Conservation (phyloP, 2,888 invertebrate genomes). For the Lasioglossum calceatum region DNA sequence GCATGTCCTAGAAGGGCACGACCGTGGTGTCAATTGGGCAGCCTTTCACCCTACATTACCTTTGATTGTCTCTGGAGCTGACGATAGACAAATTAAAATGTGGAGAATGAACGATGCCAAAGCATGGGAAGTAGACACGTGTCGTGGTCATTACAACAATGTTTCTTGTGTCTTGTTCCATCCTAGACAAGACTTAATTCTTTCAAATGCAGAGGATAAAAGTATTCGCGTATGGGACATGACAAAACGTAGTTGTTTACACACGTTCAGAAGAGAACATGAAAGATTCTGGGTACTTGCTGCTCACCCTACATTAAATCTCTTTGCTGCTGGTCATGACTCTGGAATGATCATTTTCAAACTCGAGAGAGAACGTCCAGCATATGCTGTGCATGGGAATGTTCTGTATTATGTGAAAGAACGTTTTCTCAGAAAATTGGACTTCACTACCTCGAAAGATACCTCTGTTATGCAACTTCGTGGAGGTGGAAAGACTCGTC, state of each 20-base stretch:
- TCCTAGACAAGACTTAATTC: slow-evolving; percentile 97
- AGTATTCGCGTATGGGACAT: slow-evolving; percentile 99
- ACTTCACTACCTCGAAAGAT: slow-evolving; percentile 97
- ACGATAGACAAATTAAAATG: slow-evolving; percentile 98
- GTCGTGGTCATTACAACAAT: slow-evolving; percentile 99
- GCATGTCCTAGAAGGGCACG: slow-evolving; percentile 96
- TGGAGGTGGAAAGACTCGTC: slow-evolving; percentile 90
- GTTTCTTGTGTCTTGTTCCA: slow-evolving; percentile 99
- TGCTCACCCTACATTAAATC: slow-evolving; percentile 96
- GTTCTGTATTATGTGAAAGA: slow-evolving; percentile 98
- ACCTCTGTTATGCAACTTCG: slow-evolving; percentile 96
- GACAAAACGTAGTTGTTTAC: slow-evolving; percentile 95
- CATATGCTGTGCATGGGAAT: slow-evolving; percentile 97
- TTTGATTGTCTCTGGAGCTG: slow-evolving; percentile 98
- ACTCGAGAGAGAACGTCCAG: slow-evolving; percentile 97
- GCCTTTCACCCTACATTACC: slow-evolving; percentile 98
- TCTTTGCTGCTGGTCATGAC: slow-evolving; percentile 99
- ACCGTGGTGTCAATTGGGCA: slow-evolving; percentile 99
- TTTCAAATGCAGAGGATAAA: slow-evolving; percentile 99
- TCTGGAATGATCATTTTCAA: slow-evolving; percentile 95
- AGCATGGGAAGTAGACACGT: slow-evolving; percentile 99
- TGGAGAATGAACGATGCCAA: slow-evolving; percentile 99
- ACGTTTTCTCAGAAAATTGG: slow-evolving; percentile 94
- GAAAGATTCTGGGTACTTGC: slow-evolving; percentile 99
- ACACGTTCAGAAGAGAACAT: slow-evolving; percentile 97